Percentiles rank a stretch among this genome's conserved stretches.
Conservation (phyloP, 2,113 vertebrate species). For the Mastomys coucha region DNA sequence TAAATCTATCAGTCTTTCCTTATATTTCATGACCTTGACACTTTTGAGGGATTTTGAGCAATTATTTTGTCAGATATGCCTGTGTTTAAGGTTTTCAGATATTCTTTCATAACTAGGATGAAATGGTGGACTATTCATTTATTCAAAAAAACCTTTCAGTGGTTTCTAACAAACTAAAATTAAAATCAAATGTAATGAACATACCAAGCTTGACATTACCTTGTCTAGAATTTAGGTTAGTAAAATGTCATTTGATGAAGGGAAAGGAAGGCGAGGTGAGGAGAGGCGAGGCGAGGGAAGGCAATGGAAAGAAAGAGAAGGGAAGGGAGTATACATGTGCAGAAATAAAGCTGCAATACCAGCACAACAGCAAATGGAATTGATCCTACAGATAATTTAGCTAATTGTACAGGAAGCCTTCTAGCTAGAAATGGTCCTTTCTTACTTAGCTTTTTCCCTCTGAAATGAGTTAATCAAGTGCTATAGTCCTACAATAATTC, state of each 20-base stretch:
- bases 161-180: not conserved
- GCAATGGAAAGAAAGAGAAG: slow-evolving; percentile 10
- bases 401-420: not conserved
- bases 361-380: not conserved
- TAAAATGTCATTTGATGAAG: not conserved
- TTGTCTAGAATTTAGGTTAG: not conserved
- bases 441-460: not conserved
- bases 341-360: not conserved
- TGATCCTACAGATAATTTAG: not conserved
- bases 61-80: slow-evolving; percentile 4
- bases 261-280: not conserved
- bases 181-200: slow-evolving; percentile 35
- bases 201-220: not conserved
- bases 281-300: not conserved
- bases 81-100: not conserved
- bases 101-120: not conserved
- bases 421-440: not conserved
- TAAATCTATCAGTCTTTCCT: not conserved
- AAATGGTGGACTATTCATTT: not conserved
- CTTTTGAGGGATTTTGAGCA: not conserved
- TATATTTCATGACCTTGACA: slow-evolving; percentile 7
- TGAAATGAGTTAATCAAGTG: slow-evolving; percentile 31
- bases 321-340: not conserved
- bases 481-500: not conserved
- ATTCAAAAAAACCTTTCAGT: not conserved